phyloP scores from a whole-genome alignment of 2,888 invertebrate genomes.

The Hypolimnas misippus region DNA sequence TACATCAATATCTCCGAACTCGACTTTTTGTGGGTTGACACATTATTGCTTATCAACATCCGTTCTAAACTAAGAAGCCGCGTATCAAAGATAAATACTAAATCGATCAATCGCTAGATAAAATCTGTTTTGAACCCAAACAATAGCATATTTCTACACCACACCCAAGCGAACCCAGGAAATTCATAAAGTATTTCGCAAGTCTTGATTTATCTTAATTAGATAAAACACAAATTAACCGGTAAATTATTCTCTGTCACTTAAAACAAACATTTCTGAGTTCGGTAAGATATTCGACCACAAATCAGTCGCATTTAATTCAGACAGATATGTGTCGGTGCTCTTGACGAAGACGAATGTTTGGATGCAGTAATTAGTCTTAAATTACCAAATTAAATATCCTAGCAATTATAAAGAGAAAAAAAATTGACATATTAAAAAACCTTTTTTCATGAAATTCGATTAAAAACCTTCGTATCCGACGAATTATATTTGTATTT shows the following conservation, averaged over 20 bases:
- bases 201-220: slow-evolving; percentile 11
- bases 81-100: too few species aligned
- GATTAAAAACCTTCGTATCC: too few species aligned
- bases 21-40: too few species aligned
- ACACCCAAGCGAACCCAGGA: background rate
- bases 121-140: background rate
- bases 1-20: too few species aligned
- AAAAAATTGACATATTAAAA: too few species aligned
- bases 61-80: too few species aligned
- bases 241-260: slow-evolving; percentile 9
- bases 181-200: slow-evolving; percentile 4
- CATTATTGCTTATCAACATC: too few species aligned
- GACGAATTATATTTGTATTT: too few species aligned
- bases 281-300: background rate
- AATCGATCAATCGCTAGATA: background rate
- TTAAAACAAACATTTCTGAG: background rate
- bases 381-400: slow-evolving; percentile 2
- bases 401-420: background rate
- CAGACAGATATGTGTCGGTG: slow-evolving; percentile 3
- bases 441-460: background rate
- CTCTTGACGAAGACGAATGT: slow-evolving; percentile 11
- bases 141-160: background rate
- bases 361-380: slow-evolving; percentile 4
- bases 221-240: slow-evolving; percentile 9
- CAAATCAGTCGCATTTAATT: slow-evolving; percentile 9